These are phyloP conservation scores for Himalopsyche phryganea DNA, from an alignment of 1,140 invertebrate genomes.

Conservation along the genomic window DNA sequence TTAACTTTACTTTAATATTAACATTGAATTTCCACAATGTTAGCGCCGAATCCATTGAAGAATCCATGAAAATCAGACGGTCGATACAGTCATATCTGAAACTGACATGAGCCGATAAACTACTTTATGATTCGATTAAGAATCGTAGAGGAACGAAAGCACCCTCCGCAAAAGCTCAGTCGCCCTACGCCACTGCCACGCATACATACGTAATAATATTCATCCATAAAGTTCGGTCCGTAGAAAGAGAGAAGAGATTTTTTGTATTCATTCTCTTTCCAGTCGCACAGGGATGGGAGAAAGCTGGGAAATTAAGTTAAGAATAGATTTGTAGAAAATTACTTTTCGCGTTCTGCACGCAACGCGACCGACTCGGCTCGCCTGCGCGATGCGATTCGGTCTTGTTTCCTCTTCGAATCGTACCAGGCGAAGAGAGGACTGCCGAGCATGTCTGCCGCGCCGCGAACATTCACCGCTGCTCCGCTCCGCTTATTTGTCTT, in stretches of 20 bases:
- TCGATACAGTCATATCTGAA: too few species aligned
- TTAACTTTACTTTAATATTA: too few species aligned
- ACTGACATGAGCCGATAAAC: too few species aligned
- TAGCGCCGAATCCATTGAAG: too few species aligned
- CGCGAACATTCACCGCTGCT: too few species aligned
- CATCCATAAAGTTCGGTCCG: not conserved
- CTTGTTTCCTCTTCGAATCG: slow-evolving; percentile 2
- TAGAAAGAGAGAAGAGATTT: not conserved
- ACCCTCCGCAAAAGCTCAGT: too few species aligned
- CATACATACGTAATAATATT: too few species aligned
- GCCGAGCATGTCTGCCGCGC: not conserved
- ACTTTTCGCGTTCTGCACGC: slow-evolving; percentile 27
- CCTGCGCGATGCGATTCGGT: not conserved
- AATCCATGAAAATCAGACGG: too few species aligned
- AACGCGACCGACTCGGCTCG: slow-evolving; percentile 3
- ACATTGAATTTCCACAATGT: too few species aligned
- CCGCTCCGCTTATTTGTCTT: not conserved
- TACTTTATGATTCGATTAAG: too few species aligned
- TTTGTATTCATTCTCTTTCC: slow-evolving; percentile 11
- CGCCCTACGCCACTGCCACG: too few species aligned
- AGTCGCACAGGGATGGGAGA: slow-evolving; percentile 17
- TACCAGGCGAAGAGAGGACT: slow-evolving; percentile 16
- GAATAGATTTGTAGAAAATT: slow-evolving; percentile 31
- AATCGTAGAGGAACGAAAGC: too few species aligned
- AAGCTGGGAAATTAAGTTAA: slow-evolving; percentile 30